Evolutionary conservation across 2,113 vertebrate species (phyloP), one percentile per base, ranked within the genome.

Genomic region (Melanostigma gelatinosum): DNA sequence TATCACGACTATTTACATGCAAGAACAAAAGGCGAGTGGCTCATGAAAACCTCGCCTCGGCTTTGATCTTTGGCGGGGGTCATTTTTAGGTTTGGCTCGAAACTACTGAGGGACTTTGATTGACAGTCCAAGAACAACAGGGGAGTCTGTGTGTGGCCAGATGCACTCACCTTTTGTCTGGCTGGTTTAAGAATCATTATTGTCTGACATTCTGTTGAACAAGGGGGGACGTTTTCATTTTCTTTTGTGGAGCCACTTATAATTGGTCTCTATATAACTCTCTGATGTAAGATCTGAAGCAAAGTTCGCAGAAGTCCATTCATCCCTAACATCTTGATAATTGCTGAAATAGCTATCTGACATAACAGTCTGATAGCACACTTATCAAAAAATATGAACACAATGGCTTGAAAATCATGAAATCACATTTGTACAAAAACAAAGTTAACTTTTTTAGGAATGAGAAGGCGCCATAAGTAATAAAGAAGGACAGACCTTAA

Each of bases 61-160:
- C 87, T 93, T 92, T 93, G 36, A 93, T 93, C 87, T 79, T 57
- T 36, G 13, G 46, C 44, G 55, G 50, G 54, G 84, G 80, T 22
- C n/a, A 69, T 80, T 63, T 86, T 77, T 60, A 32, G 77, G 62
- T 69, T 79, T 61, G 58, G 44, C 72, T 83, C 62, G 16, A 27
- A 80, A 70, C 74, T 46, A 4, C 60, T 22, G 65, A 74, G 75
- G 52, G 27, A 69, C 85, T 90, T 88, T 90, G 84, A 90, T 89
- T 89, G 48, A 75, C 34, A 12, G 34, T 69, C 62, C 42, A 79
- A 54, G 10, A 83, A 75, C 72, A 89, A 79, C 22, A 32, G 42
- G 0, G 12, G 29, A 70, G 68, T 55, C 0, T 63, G 57, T 74
- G 71, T 32, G 1, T 1, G 7, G 71, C 80, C 87, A 81, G 69